Percentiles rank a stretch among this genome's conserved stretches.
Evolutionary conservation across 1,140 invertebrate genomes (phyloP).

Genomic region (Oryctes rhinoceros): DNA sequence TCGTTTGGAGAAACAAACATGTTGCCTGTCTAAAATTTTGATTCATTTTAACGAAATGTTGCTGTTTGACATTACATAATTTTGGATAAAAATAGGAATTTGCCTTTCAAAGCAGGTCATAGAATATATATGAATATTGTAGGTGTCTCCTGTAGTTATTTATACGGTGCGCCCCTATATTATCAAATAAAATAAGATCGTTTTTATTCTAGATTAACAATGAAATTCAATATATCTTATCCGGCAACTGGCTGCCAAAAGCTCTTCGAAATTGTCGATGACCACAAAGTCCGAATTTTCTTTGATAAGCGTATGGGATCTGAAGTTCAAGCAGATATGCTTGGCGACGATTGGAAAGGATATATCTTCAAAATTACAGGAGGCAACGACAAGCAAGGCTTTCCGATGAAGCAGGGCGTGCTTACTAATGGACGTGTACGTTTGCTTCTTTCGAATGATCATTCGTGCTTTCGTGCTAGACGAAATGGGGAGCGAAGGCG

Average conservation of each 20-base stretch:
- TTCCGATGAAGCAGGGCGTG: conserved; percentile 88
- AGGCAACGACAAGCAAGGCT: conserved; percentile 99
- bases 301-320: conserved; percentile 98
- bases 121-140: background rate
- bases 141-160: background rate
- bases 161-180: background rate
- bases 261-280: conserved; percentile 95
- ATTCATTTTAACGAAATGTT: conserved; percentile 10
- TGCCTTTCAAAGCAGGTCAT: background rate
- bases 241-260: conserved; percentile 98
- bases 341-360: conserved; percentile 99
- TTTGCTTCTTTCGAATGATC: conserved; percentile 73
- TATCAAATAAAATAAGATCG: background rate
- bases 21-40: background rate
- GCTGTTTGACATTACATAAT: conserved; percentile 17
- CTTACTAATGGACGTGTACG: conserved; percentile 68
- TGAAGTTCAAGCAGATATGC: conserved; percentile 88
- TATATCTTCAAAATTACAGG: conserved; percentile 94
- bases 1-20: background rate
- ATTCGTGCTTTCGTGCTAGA: conserved; percentile 75
- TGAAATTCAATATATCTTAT: conserved; percentile 94
- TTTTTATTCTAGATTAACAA: conserved; percentile 41
- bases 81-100: background rate
- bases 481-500: conserved; percentile 75
- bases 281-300: conserved; percentile 95